These are phyloP conservation scores for Gymnoscopelus microlampas DNA, from an alignment of 2,797 vertebrate species.

Conservation along the genomic window DNA sequence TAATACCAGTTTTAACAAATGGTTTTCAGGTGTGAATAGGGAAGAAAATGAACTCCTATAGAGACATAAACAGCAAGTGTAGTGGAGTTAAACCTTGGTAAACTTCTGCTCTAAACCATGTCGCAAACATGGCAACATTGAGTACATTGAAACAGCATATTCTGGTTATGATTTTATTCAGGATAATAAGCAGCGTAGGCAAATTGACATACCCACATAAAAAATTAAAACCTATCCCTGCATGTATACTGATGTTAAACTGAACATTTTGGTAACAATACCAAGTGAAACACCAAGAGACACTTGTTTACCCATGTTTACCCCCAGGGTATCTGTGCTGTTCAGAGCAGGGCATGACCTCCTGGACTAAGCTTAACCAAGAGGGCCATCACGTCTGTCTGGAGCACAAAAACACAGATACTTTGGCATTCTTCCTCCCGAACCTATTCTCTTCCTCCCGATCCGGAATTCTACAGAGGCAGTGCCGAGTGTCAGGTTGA, in stretches of 20 bases:
- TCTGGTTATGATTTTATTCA: no score
- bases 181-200: no score
- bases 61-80: not conserved
- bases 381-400: conserved; percentile 60
- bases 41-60: no score
- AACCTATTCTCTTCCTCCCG: conserved; percentile 58
- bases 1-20: not conserved
- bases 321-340: conserved; percentile 36
- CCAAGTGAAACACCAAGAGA: conserved; percentile 13
- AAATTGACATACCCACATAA: no score
- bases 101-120: no score
- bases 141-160: no score
- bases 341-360: conserved; percentile 51
- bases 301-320: conserved; percentile 52
- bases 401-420: conserved; percentile 66
- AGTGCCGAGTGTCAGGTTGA: conserved; percentile 70
- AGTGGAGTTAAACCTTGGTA: not conserved
- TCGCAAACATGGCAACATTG: no score
- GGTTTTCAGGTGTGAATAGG: no score
- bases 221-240: no score
- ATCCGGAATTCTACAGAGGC: conserved; percentile 61
- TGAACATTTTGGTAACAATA: no score
- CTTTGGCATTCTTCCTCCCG: conserved; percentile 55
- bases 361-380: conserved; percentile 52
- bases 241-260: no score